Evolutionary conservation across 2,888 invertebrate species (phyloP).

Genomic region (Cryptus armator): DNA sequence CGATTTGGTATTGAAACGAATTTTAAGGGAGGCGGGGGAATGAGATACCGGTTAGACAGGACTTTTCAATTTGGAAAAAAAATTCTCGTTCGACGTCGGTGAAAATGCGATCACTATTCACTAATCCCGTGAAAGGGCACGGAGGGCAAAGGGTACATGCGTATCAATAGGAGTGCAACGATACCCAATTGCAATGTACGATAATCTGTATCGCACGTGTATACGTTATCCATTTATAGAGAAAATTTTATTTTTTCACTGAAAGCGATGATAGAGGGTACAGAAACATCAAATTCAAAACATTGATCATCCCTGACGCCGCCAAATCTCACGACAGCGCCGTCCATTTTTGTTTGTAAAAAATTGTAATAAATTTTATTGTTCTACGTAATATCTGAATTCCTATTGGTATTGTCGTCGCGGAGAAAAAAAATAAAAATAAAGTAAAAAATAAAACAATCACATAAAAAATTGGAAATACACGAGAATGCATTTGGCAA

Average conservation of each 20-base stretch:
- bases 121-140: slow-evolving; percentile 20
- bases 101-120: slow-evolving; percentile 36
- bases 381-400: neutral
- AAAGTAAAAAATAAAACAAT: neutral
- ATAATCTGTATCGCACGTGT: slow-evolving; percentile 19
- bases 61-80: slow-evolving; percentile 60
- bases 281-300: neutral
- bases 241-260: slow-evolving; percentile 19
- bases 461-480: neutral
- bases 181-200: neutral
- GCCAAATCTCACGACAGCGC: neutral
- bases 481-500: slow-evolving; percentile 3
- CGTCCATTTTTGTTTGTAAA: neutral
- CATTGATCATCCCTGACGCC: neutral
- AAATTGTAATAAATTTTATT: neutral
- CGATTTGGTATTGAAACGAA: slow-evolving; percentile 27
- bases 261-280: neutral
- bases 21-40: slow-evolving; percentile 43
- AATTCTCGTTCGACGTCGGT: slow-evolving; percentile 6
- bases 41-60: slow-evolving; percentile 31
- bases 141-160: neutral
- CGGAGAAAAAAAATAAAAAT: neutral
- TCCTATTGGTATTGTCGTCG: neutral
- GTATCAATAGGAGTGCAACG: neutral
- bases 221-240: neutral